Conservation (phyloP, 2,113 vertebrate genomes). For the Eonycteris spelaea region DNA sequence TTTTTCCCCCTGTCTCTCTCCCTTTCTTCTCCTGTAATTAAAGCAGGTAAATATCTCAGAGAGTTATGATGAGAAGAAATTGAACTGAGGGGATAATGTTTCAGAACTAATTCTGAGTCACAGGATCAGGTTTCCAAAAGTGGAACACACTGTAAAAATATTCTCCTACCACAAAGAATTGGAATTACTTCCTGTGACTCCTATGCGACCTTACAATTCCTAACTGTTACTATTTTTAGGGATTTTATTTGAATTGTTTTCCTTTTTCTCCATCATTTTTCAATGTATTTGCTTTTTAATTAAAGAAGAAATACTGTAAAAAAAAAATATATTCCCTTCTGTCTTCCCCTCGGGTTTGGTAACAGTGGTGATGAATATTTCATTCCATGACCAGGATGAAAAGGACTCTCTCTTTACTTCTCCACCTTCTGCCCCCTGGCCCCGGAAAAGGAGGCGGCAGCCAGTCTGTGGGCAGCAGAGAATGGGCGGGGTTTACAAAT, state of each 20-base stretch:
- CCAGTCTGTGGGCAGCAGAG: neutral
- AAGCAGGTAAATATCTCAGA: neutral
- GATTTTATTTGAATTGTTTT: neutral
- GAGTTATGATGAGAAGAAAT: neutral
- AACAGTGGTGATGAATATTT: neutral
- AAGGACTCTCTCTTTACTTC: neutral
- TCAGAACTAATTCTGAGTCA: slow-evolving; percentile 43
- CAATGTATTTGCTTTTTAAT: neutral
- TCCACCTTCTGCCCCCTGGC: no score
- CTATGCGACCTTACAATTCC: neutral
- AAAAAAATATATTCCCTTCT: neutral
- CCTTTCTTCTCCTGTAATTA: neutral
- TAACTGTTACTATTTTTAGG: neutral
- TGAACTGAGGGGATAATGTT: neutral
- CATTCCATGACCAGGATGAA: neutral
- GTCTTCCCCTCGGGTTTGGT: neutral
- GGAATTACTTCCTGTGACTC: neutral
- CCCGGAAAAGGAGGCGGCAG: fast-evolving
- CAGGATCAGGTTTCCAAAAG: slow-evolving; percentile 25
- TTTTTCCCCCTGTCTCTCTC: neutral
- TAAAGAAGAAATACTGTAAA: neutral
- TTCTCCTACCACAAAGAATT: neutral
- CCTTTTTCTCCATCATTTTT: neutral
- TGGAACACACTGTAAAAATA: neutral
- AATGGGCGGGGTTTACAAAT: neutral